Evolutionary conservation across 2,113 vertebrate species (phyloP).

Genomic region (Proterorhinus semilunaris): DNA sequence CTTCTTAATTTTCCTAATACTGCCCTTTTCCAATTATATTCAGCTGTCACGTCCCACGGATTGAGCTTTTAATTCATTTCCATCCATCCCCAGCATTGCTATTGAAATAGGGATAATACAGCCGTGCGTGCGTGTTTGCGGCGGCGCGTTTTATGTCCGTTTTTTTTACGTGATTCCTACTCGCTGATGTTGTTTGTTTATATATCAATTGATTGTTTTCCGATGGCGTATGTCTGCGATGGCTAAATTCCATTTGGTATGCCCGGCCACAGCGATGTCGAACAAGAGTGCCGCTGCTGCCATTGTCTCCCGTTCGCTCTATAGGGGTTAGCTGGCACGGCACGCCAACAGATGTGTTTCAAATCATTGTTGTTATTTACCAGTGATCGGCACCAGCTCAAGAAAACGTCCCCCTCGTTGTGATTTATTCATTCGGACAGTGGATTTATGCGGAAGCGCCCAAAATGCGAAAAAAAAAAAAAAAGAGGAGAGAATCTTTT

Average conservation of each 20-base stretch:
- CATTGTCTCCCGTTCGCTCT: conserved; percentile 59
- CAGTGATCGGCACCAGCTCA: conserved; percentile 58
- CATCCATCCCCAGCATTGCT: conserved; percentile 33
- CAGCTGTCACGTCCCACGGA: conserved; percentile 40
- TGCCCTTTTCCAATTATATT: conserved; percentile 38
- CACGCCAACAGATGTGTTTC: conserved; percentile 63
- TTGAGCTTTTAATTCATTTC: conserved; percentile 45
- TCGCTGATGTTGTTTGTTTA: conserved; percentile 44
- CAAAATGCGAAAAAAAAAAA: conserved; percentile 46
- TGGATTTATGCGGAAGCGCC: conserved; percentile 65
- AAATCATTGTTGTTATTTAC: conserved; percentile 72
- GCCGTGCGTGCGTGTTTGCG: conserved; percentile 22
- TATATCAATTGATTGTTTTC: conserved; percentile 36
- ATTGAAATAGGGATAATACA: conserved; percentile 52
- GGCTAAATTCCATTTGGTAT: conserved; percentile 61
- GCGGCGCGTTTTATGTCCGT: conserved; percentile 34
- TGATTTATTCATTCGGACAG: conserved; percentile 73
- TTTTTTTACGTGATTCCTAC: conserved; percentile 45
- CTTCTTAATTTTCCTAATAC: conserved; percentile 30
- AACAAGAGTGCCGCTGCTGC: conserved; percentile 51
- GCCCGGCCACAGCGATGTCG: conserved; percentile 45
- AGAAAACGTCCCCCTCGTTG: conserved; percentile 60
- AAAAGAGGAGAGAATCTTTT: conserved; percentile 43
- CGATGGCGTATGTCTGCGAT: conserved; percentile 16
- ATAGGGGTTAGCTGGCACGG: conserved; percentile 55